phyloP scores from a whole-genome alignment of 2,113 vertebrate genomes.

The Thunnus thynnus region DNA sequence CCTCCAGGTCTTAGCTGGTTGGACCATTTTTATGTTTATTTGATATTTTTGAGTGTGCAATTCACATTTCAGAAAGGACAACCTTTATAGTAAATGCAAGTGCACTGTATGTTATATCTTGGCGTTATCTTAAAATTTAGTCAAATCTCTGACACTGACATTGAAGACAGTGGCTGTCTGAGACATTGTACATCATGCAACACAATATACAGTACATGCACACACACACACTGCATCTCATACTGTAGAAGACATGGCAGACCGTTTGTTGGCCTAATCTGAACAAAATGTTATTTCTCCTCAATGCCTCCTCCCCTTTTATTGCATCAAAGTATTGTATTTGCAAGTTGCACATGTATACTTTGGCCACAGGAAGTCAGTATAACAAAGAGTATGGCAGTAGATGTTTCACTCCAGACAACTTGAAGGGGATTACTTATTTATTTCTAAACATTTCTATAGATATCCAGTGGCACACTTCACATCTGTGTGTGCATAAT shows the following conservation, averaged over 20 bases:
- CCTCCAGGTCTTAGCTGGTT: no score
- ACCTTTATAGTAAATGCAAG: no score
- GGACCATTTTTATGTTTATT: no score
- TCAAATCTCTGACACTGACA: neutral
- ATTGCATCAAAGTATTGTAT: slow-evolving; percentile 18
- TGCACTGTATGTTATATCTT: neutral
- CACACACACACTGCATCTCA: neutral
- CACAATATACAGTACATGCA: neutral
- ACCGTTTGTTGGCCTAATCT: neutral
- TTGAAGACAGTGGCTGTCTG: neutral
- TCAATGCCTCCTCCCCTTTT: neutral
- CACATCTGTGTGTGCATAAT: slow-evolving; percentile 8
- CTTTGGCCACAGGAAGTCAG: slow-evolving; percentile 47
- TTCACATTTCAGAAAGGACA: no score
- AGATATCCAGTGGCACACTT: slow-evolving; percentile 2
- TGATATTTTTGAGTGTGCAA: no score
- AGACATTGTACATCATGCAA: neutral
- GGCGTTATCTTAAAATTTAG: neutral
- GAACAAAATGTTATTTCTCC: neutral
- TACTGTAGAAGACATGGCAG: neutral
- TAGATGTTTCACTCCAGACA: neutral
- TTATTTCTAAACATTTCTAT: slow-evolving; percentile 32
- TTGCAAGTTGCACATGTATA: slow-evolving; percentile 5
- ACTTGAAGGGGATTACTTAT: neutral
- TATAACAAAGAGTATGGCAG: slow-evolving; percentile 3